phyloP scores from a whole-genome alignment of 2,888 invertebrate species.

The Drosophila diplacantha region DNA sequence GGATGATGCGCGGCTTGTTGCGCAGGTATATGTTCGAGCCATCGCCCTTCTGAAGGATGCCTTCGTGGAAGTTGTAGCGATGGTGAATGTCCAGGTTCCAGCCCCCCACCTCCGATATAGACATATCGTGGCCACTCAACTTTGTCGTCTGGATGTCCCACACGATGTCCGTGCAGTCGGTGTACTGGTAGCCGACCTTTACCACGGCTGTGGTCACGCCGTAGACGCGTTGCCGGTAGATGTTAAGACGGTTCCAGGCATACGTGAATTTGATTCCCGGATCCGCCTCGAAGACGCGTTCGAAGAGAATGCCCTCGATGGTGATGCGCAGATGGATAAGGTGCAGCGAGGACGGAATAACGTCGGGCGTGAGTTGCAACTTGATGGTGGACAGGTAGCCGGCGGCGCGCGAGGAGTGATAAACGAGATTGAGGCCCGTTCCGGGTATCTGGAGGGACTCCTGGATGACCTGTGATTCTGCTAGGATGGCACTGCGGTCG shows the following conservation, averaged over 20 bases:
- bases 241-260: slow-evolving; percentile 97
- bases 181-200: slow-evolving; percentile 97
- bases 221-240: slow-evolving; percentile 96
- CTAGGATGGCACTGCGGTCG: slow-evolving; percentile 92
- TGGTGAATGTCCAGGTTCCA: slow-evolving; percentile 99
- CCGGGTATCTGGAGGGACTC: slow-evolving; percentile 96
- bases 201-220: slow-evolving; percentile 97
- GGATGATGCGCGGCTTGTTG: slow-evolving; percentile 93
- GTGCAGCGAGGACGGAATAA: slow-evolving; percentile 87
- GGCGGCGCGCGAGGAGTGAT: slow-evolving; percentile 95
- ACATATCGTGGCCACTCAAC: slow-evolving; percentile 96
- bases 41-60: slow-evolving; percentile 97
- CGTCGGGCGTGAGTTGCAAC: slow-evolving; percentile 91
- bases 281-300: slow-evolving; percentile 96
- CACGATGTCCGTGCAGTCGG: slow-evolving; percentile 92
- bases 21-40: slow-evolving; percentile 96
- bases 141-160: slow-evolving; percentile 98
- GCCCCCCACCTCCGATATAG: slow-evolving; percentile 96
- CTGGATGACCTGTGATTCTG: slow-evolving; percentile 95
- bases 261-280: slow-evolving; percentile 98
- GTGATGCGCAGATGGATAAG: slow-evolving; percentile 95
- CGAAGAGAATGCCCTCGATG: slow-evolving; percentile 95
- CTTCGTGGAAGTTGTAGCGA: slow-evolving; percentile 98
- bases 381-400: slow-evolving; percentile 96
- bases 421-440: slow-evolving; percentile 95